Conservation (phyloP, 2,113 vertebrate species). For the Clarias gariepinus region DNA sequence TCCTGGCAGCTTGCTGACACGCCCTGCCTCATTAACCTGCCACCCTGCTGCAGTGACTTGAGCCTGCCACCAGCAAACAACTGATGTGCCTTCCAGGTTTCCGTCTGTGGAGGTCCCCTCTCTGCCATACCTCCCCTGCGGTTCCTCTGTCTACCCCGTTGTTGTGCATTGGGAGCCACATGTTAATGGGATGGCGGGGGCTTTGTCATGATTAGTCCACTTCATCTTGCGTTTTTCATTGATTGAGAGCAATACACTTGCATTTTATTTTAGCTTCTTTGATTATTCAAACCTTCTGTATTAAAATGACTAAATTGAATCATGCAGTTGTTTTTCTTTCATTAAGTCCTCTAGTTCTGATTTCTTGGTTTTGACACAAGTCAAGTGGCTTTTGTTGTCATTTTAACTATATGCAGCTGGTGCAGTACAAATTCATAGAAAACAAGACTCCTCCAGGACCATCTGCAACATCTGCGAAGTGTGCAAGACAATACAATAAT, state of each 20-base stretch:
- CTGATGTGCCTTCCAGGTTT: background rate
- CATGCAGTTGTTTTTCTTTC: background rate
- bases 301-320: background rate
- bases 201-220: background rate
- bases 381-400: too few species aligned
- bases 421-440: too few species aligned
- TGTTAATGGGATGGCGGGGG: too few species aligned
- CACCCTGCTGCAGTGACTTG: background rate
- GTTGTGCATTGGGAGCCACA: background rate
- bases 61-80: constrained; percentile 6
- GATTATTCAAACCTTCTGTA: background rate
- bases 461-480: too few species aligned
- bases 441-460: too few species aligned
- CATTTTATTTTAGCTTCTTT: background rate
- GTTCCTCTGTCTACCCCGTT: background rate
- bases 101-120: background rate
- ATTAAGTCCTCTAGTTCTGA: background rate
- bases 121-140: background rate
- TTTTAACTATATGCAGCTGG: too few species aligned
- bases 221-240: background rate
- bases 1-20: background rate
- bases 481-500: too few species aligned
- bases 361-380: background rate
- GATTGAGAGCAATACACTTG: background rate
- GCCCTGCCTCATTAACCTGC: background rate